Conservation (phyloP, 2,888 invertebrate genomes). For the Lasioglossum morio region DNA sequence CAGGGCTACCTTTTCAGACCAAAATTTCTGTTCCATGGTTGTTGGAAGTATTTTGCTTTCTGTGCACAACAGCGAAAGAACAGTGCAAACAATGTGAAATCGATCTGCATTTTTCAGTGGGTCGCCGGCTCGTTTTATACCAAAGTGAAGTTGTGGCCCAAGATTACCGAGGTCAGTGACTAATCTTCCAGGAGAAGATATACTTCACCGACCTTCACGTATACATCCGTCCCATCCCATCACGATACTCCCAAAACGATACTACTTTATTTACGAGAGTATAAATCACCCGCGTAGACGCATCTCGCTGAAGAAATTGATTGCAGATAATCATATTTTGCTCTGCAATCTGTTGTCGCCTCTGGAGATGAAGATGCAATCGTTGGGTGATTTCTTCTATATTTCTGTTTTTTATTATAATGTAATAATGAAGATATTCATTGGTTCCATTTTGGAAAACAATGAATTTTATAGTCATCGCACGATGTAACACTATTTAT, state of each 20-base stretch:
- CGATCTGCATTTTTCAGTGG: conserved; percentile 42
- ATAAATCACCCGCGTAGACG: conserved; percentile 2
- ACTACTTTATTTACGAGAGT: conserved; percentile 42
- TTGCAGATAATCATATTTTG: conserved; percentile 12
- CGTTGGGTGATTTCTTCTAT: neutral
- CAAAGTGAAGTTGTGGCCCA: conserved; percentile 54
- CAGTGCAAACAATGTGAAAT: conserved; percentile 19
- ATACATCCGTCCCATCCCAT: conserved; percentile 1
- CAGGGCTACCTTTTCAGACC: conserved; percentile 84
- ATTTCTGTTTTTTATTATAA: no score
- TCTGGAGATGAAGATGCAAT: neutral
- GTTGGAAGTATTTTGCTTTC: neutral
- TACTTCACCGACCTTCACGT: conserved; percentile 20
- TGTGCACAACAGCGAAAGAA: conserved; percentile 1
- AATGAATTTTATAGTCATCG: neutral
- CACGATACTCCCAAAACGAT: conserved; percentile 24
- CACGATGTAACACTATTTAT: no score
- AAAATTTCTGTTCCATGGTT: conserved; percentile 80
- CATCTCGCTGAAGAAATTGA: neutral
- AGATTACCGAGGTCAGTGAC: conserved; percentile 62
- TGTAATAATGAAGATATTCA: no score
- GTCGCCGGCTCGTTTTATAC: conserved; percentile 58
- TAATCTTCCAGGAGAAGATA: conserved; percentile 55
- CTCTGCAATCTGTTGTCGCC: neutral
- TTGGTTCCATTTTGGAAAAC: neutral